Conservation (phyloP, 2,888 invertebrate genomes). For the Pemphredon lugubris region DNA sequence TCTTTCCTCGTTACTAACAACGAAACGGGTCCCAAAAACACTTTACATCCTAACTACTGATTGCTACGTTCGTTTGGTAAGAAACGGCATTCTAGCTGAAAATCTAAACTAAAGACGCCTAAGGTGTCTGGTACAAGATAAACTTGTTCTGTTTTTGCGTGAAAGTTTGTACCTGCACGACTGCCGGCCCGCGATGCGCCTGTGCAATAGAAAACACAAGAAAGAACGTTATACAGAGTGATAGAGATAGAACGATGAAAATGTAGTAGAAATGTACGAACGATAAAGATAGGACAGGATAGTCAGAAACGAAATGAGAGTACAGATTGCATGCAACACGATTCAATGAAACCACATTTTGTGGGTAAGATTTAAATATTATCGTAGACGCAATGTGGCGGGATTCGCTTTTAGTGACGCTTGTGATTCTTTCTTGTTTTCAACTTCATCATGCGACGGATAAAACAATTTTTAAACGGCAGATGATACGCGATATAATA, state of each 20-base stretch:
- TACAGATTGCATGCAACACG: neutral
- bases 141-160: conserved; percentile 39
- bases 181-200: conserved; percentile 65
- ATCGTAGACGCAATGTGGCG: too few species aligned
- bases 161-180: conserved; percentile 62
- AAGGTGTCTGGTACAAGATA: conserved; percentile 50
- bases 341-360: too few species aligned
- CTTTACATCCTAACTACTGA: conserved; percentile 36
- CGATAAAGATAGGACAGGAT: conserved; percentile 6
- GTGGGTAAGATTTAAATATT: too few species aligned
- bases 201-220: conserved; percentile 65
- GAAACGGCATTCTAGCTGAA: conserved; percentile 47
- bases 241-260: conserved; percentile 47
- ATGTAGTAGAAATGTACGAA: conserved; percentile 12
- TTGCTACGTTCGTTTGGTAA: conserved; percentile 33
- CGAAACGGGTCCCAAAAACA: conserved; percentile 12
- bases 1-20: conserved; percentile 27
- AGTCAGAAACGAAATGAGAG: conserved; percentile 8
- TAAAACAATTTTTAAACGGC: too few species aligned
- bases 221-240: conserved; percentile 60
- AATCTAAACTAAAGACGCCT: conserved; percentile 56
- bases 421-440: too few species aligned
- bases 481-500: too few species aligned
- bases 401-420: too few species aligned
- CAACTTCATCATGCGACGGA: too few species aligned